phyloP scores from a whole-genome alignment of 1,140 invertebrate genomes.

The Drosophila nigrodunni region DNA sequence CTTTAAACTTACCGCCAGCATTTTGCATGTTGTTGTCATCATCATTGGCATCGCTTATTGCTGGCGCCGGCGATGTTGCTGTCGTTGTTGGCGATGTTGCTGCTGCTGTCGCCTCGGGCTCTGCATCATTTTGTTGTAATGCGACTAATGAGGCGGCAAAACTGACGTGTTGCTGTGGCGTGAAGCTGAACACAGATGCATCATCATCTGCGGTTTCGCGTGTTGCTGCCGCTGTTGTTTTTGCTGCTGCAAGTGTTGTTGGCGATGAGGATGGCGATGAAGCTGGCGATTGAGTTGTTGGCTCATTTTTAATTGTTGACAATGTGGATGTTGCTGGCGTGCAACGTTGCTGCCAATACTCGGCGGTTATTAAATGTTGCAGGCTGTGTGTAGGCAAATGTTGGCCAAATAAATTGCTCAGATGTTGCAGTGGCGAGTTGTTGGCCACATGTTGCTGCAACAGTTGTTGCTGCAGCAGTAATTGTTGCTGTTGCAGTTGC shows the following conservation, averaged over 20 bases:
- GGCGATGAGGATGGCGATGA: constrained; percentile 33
- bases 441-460: constrained; percentile 73
- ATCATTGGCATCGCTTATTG: constrained; percentile 47
- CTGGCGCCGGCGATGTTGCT: constrained; percentile 59
- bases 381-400: constrained; percentile 77
- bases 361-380: constrained; percentile 74
- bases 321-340: constrained; percentile 44
- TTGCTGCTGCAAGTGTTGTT: constrained; percentile 28
- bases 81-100: constrained; percentile 39
- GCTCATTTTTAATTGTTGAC: constrained; percentile 74
- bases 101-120: constrained; percentile 58
- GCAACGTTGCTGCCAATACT: constrained; percentile 63
- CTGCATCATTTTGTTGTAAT: constrained; percentile 77
- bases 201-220: constrained; percentile 11
- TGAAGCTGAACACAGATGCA: constrained; percentile 67
- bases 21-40: constrained; percentile 71
- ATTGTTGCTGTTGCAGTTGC: constrained; percentile 46
- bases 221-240: constrained; percentile 1
- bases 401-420: constrained; percentile 77
- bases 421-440: constrained; percentile 71
- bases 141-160: constrained; percentile 81
- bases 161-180: constrained; percentile 79
- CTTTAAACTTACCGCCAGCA: constrained; percentile 72
- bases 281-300: constrained; percentile 77
- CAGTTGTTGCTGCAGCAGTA: constrained; percentile 67